A percentile compares a stretch with the other conserved stretches of the same genome.
Conservation (phyloP, 2,113 vertebrate species). For the Tympanuchus pallidicinctus region DNA sequence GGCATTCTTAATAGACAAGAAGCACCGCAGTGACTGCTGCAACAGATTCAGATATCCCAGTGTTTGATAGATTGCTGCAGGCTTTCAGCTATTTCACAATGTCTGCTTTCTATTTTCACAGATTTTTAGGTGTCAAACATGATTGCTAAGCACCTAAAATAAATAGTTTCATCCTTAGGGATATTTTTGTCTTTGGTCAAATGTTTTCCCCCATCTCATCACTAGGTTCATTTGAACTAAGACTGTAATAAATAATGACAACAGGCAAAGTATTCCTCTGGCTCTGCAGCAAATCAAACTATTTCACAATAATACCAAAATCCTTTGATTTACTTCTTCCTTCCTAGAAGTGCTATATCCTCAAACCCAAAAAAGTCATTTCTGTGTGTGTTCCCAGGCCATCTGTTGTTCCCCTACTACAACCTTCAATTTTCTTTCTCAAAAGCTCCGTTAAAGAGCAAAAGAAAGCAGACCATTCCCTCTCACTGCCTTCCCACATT, state of each 20-base stretch:
- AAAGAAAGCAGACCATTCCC: not conserved
- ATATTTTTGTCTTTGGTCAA: not conserved
- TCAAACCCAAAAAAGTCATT: not conserved
- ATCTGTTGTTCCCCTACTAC: not conserved
- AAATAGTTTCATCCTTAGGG: not conserved
- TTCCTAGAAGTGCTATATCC: not conserved
- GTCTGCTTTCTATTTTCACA: not conserved
- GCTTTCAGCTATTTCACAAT: not conserved
- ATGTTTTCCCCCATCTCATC: not conserved
- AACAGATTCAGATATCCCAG: not conserved
- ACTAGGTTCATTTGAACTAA: not conserved
- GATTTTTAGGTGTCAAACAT: not conserved
- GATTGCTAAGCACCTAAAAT: not conserved
- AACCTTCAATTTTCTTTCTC: not conserved
- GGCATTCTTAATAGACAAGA: not conserved
- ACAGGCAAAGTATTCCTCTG: not conserved
- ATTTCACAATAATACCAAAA: conserved; percentile 1
- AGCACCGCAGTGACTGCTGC: not conserved
- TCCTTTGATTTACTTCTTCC: not conserved
- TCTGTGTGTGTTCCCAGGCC: not conserved
- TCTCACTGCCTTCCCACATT: not conserved
- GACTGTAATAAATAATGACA: not conserved
- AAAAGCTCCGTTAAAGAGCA: not conserved
- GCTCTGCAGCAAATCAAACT: not conserved
- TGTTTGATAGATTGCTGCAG: not conserved